A percentile compares a stretch with the other conserved stretches of the same genome.
These are phyloP conservation scores for Drosophila pachea DNA, from an alignment of 1,140 invertebrate genomes.

Conservation along the genomic window DNA sequence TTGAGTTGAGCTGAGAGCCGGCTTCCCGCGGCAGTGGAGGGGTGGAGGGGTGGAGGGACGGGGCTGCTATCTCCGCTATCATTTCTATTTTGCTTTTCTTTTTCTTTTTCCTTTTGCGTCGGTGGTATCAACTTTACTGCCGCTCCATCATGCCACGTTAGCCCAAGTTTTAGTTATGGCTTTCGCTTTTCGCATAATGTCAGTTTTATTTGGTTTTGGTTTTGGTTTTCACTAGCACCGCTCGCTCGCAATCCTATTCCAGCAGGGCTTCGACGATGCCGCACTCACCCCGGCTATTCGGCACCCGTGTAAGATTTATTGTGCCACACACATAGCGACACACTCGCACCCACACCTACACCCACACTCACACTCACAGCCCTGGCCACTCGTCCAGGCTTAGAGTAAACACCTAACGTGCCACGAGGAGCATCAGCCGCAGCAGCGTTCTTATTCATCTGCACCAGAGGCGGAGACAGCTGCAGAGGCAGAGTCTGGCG, in stretches of 20 bases:
- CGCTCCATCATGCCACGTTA: constrained; percentile 70
- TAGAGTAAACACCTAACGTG: constrained; percentile 42
- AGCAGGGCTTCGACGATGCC: constrained; percentile 23
- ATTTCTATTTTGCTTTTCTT: constrained; percentile 71
- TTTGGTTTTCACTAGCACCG: constrained; percentile 50
- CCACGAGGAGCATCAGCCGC: constrained; percentile 13
- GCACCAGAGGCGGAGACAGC: constrained; percentile 25
- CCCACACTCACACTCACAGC: constrained; percentile 10
- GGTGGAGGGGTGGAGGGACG: no score
- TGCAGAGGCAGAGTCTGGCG: constrained; percentile 25
- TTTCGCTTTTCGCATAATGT: constrained; percentile 78
- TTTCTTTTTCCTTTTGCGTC: constrained; percentile 34
- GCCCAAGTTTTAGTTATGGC: constrained; percentile 76
- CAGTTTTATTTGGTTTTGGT: constrained; percentile 78
- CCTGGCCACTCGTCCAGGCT: background rate
- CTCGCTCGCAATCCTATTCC: background rate
- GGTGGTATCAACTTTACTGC: constrained; percentile 64
- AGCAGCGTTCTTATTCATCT: constrained; percentile 58
- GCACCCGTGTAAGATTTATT: constrained; percentile 75
- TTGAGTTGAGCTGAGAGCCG: background rate
- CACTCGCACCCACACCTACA: constrained; percentile 33
- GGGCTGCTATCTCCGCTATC: constrained; percentile 52
- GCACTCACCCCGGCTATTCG: constrained; percentile 46
- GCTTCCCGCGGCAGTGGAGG: background rate
- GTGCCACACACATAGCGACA: constrained; percentile 48